phyloP scores from a whole-genome alignment of 2,113 vertebrate species.

The Aptenodytes forsteri region DNA sequence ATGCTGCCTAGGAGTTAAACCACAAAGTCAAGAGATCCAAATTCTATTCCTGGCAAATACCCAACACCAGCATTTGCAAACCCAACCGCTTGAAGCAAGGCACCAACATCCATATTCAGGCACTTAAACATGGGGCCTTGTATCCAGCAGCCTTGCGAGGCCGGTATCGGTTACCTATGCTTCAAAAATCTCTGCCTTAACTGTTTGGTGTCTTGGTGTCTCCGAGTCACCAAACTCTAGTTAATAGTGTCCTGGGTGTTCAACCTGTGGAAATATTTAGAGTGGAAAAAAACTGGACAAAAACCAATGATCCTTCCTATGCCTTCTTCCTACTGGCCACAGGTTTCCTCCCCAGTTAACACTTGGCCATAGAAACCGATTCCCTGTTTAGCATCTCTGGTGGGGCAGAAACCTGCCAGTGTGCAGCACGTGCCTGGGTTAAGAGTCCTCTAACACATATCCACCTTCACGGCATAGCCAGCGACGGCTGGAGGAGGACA shows the following conservation, averaged over 20 bases:
- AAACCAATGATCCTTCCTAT: neutral
- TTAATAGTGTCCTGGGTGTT: neutral
- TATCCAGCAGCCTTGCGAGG: neutral
- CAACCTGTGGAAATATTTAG: neutral
- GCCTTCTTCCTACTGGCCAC: neutral
- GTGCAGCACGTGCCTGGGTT: neutral
- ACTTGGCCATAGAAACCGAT: neutral
- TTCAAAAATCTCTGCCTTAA: neutral
- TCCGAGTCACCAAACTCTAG: neutral
- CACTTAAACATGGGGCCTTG: neutral
- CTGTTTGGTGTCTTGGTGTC: neutral
- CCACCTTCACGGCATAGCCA: neutral
- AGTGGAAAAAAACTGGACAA: neutral
- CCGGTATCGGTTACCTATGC: neutral
- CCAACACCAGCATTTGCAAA: constrained; percentile 31
- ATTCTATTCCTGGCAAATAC: constrained; percentile 32
- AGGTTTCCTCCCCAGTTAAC: neutral
- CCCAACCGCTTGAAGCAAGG: neutral
- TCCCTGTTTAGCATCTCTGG: neutral
- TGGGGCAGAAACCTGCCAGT: neutral
- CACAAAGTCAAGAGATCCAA: constrained; percentile 25
- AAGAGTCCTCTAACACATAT: neutral
- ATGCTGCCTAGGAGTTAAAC: constrained; percentile 27
- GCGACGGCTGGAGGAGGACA: neutral
- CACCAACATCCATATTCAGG: constrained; percentile 4